Evolutionary conservation across 2,113 vertebrate genomes (phyloP).

Genomic region (Antigone vipio): DNA sequence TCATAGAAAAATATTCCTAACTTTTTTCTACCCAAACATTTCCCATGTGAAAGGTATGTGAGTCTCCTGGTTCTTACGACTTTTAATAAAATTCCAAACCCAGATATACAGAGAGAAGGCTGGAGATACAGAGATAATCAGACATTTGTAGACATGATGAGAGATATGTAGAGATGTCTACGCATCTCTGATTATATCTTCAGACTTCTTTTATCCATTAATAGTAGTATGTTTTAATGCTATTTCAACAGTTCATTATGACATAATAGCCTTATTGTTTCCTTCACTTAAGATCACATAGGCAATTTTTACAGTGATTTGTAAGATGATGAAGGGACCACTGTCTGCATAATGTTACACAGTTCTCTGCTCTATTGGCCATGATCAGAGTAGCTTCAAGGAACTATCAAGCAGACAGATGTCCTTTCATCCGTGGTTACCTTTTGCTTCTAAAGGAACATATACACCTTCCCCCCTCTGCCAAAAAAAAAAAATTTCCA

Average conservation of each 20-base stretch:
- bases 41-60: background rate
- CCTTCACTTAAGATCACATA: background rate
- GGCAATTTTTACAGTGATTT: background rate
- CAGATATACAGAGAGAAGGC: background rate
- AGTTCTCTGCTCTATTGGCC: background rate
- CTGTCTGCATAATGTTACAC: background rate
- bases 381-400: background rate
- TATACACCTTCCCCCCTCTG: background rate
- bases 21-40: background rate
- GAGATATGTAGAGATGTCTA: background rate
- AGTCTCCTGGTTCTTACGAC: background rate
- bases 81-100: background rate
- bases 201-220: background rate
- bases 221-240: background rate
- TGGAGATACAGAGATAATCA: background rate
- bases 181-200: background rate
- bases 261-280: background rate
- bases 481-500: background rate
- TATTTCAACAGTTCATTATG: background rate
- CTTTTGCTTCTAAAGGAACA: constrained; percentile 20
- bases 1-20: background rate
- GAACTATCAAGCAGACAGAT: background rate
- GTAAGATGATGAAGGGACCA: background rate
- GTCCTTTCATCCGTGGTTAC: background rate
- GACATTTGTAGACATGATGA: background rate